Evolutionary conservation across 2,888 invertebrate genomes (phyloP), one percentile per base, ranked within the genome.

Genomic region (Cacoxenus indagator): DNA sequence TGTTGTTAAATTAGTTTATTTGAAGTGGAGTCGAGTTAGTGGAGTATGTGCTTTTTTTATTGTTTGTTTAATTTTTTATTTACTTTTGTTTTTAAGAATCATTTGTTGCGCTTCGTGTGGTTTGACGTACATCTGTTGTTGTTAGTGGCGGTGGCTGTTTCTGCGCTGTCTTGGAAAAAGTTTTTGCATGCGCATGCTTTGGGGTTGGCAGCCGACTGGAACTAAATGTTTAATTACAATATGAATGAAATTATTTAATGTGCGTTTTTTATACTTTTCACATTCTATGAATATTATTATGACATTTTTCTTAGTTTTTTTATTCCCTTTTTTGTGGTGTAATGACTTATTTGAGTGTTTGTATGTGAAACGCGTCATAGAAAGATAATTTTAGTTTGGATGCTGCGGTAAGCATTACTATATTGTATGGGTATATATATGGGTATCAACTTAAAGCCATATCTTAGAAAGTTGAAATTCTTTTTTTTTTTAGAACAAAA

Each of bases 91-190:
- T 37, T 19, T 9, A 26, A 55, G 66, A 59, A 67, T 67, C 59
- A 67, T 59, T 67, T 67, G 59, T 67, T 59, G 66, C 66, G 66
- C 66, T 67, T 67, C 46, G 54, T 51, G 9, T 17, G 59, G 6
- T 17, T 48, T 55, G 31, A 24, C 27, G 55, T 27, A n/a, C 59
- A 61, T 9, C 6, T 22, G 19, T 4, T 9, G 55, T 4, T 27
- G 27, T 26, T 6, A 26, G 1, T 27, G 9, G 19, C 26, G 26
- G 11, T 17, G 17, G 48, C 8, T 17, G 48, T 14, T 31, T 31
- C 31, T 4, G 37, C 4, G 55, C 9, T 27, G 55, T 48, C 19
- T 48, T 14, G 17, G 8, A 14, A 37, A 37, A 37, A 11, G 37
- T 51, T 51, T 9, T 51, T 51, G 48, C 17, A 43, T n/a, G 11